Conservation (phyloP, 2,113 vertebrate species). For the Lampris incognitus region DNA sequence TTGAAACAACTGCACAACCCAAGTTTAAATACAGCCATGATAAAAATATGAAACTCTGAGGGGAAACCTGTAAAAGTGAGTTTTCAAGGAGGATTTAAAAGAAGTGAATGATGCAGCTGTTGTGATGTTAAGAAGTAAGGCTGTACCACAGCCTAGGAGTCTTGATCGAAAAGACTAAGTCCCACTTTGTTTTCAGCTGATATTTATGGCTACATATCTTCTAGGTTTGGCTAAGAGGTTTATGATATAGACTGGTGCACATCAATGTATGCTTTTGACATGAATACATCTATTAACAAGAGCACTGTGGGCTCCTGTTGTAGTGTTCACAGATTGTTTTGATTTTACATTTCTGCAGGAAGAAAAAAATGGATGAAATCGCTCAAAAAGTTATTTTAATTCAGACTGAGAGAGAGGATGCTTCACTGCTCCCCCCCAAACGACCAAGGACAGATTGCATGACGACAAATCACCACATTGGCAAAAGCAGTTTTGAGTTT, state of each 20-base stretch:
- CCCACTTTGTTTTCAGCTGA: too few relatives aligned
- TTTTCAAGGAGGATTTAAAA: too few relatives aligned
- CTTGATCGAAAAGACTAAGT: too few relatives aligned
- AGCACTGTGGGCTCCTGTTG: background rate
- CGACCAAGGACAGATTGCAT: conserved; percentile 45
- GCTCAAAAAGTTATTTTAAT: conserved; percentile 6
- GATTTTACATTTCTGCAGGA: conserved; percentile 28
- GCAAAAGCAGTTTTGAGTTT: conserved; percentile 25
- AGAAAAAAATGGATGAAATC: conserved; percentile 57
- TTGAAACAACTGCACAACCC: too few relatives aligned
- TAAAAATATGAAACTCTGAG: too few relatives aligned
- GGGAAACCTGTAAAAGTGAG: too few relatives aligned
- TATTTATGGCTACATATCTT: too few relatives aligned
- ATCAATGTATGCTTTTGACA: conserved; percentile 1
- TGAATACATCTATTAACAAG: background rate
- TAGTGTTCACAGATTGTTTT: conserved; percentile 29
- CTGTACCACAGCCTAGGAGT: too few relatives aligned
- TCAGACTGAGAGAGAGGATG: conserved; percentile 26
- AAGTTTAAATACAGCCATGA: too few relatives aligned
- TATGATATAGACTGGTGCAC: background rate
- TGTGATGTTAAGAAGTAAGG: too few relatives aligned
- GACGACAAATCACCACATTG: conserved; percentile 9
- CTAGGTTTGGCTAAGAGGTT: too few relatives aligned
- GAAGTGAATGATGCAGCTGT: too few relatives aligned
- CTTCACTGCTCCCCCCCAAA: conserved; percentile 51